phyloP scores from a whole-genome alignment of 37 sponge, comb jelly and placozoan genomes.

The Eunapius fragilis region DNA sequence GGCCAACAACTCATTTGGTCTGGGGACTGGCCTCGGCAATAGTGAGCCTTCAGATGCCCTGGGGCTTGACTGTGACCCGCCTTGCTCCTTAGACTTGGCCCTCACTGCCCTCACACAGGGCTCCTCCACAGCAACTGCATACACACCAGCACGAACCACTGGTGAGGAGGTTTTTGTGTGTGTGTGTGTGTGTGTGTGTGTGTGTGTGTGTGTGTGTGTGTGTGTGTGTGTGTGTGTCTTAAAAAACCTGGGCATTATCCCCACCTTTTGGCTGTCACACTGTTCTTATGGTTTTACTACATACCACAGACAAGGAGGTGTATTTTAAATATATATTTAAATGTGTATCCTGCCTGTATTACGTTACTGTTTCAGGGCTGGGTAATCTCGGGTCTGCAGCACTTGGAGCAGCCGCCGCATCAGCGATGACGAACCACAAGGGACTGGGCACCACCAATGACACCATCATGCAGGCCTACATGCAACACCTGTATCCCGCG shows the following conservation, averaged over 20 bases:
- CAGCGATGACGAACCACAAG: background rate
- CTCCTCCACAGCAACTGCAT: background rate
- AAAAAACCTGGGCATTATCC: too few species aligned
- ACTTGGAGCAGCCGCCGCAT: conserved; percentile 34
- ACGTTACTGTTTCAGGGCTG: background rate
- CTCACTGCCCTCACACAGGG: background rate
- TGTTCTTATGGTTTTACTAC: too few species aligned
- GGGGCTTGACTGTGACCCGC: background rate
- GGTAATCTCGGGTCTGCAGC: conserved; percentile 69
- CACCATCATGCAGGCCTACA: conserved; percentile 30
- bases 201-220: too few species aligned
- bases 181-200: too few species aligned
- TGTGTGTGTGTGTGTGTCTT: too few species aligned
- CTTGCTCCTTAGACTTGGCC: conserved; percentile 7
- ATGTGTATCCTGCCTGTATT: too few species aligned
- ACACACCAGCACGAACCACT: too few species aligned
- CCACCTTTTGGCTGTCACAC: too few species aligned
- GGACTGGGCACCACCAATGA: conserved; percentile 10
- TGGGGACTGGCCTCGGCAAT: conserved; percentile 35
- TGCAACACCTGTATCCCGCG: conserved; percentile 6
- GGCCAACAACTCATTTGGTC: conserved; percentile 66
- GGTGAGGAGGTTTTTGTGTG: too few species aligned
- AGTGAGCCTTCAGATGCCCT: background rate
- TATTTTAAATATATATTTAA: too few species aligned
- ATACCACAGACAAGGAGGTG: too few species aligned